A percentile compares a stretch with the other conserved stretches of the same genome.
Evolutionary conservation across 2,888 invertebrate genomes (phyloP).

Genomic region (Chymomyza amoena): DNA sequence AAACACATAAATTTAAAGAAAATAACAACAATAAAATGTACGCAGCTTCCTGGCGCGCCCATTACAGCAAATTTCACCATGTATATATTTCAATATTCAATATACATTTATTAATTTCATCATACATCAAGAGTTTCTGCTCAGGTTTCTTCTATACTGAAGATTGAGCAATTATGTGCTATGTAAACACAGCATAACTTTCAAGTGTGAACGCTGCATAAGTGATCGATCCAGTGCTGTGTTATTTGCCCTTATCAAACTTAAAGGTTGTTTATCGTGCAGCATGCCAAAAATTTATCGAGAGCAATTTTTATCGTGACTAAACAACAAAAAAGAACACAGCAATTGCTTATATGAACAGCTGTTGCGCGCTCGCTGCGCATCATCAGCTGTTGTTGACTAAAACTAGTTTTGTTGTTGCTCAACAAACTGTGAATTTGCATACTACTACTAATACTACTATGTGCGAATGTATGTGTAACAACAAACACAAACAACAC

Average conservation of each 20-base stretch:
- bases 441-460: not conserved
- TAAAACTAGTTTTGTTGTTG: not conserved
- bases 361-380: not conserved
- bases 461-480: not conserved
- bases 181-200: too few species aligned
- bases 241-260: not conserved
- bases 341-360: not conserved
- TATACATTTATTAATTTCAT: not conserved
- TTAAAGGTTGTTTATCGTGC: not conserved
- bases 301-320: not conserved
- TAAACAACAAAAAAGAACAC: not conserved
- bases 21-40: not conserved
- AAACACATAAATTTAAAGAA: not conserved
- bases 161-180: too few species aligned
- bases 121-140: not conserved
- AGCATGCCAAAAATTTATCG: not conserved
- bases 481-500: not conserved
- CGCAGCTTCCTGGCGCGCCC: not conserved
- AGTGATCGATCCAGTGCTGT: not conserved
- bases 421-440: not conserved
- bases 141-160: too few species aligned
- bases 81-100: not conserved
- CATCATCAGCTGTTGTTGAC: not conserved
- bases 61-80: not conserved
- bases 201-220: not conserved